Evolutionary conservation across 2,888 invertebrate species (phyloP), one percentile per base, ranked within the genome.

Genomic region (Furcula furcula): DNA sequence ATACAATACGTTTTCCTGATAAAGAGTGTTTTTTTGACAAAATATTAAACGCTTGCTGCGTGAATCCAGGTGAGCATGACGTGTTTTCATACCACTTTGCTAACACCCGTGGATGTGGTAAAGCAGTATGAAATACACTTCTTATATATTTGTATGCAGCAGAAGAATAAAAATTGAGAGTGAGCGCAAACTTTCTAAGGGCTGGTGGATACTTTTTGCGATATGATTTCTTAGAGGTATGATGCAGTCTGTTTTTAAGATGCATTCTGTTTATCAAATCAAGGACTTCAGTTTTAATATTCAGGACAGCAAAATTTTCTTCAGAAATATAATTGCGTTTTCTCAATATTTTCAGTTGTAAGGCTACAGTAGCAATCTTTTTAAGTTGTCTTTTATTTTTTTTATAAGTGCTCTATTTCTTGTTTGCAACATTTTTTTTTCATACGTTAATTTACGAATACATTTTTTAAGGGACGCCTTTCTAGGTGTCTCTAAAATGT

Each of bases 141-240:
- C 54, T 23, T 1, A 52, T 37, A 20, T 46, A 50, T 25, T 45
- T 42, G 22, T 46, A 46, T 0, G 36, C 50, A 11, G 39, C 33
- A 12, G 40, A 23, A 20, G 51, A 51, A 40, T 43, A 48, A 25
- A 30, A 48, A 32, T 54, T 36, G n/a, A 56, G 29, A 2, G 49
- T 42, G 5, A 57, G 33, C 16, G 55, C 52, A 39, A 55, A 57
- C 29, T 43, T 45, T 19, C 52, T 32, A 11, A 55, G 34, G 16
- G 37, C 40, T 18, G 40, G 19, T 29, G 53, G 29, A 40, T 42
- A 49, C 21, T 29, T 34, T 38, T 31, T 10, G 9, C 41, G 29
- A 40, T 14, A 30, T 13, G 25, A 21, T 19, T 21, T 23, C 12
- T 31, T 31, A n/a, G 23, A 31, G n/a, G n/a, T n/a, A n/a, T n/a